These are phyloP conservation scores for Megaceryle torquata DNA, from an alignment of 2,113 vertebrate species.

Conservation along the genomic window DNA sequence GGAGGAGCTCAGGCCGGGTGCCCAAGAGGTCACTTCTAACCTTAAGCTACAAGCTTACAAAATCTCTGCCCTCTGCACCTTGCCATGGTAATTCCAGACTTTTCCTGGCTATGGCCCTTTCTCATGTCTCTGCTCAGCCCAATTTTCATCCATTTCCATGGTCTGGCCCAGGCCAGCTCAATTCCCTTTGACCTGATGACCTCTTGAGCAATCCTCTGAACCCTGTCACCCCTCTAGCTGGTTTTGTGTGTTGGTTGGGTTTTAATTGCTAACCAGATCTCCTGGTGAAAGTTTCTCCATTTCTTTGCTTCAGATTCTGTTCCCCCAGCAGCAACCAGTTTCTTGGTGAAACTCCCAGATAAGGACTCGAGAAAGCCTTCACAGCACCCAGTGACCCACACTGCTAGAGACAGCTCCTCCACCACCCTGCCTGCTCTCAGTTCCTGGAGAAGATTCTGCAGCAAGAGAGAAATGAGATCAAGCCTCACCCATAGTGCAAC, in stretches of 20 bases:
- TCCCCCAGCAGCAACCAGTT: neutral
- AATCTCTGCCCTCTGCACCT: neutral
- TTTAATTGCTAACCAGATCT: neutral
- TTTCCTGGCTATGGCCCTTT: neutral
- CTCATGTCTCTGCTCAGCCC: neutral
- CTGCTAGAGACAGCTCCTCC: neutral
- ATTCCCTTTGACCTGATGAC: neutral
- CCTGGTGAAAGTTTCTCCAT: neutral
- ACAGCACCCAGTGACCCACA: neutral
- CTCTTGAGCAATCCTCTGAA: neutral
- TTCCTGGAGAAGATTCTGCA: neutral
- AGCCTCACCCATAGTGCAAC: neutral
- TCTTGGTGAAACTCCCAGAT: neutral
- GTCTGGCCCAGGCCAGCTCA: neutral
- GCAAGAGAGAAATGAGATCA: neutral
- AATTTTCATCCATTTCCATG: neutral
- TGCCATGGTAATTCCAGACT: neutral
- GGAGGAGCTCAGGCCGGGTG: neutral
- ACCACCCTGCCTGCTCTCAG: neutral
- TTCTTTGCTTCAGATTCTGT: neutral
- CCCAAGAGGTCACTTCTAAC: neutral
- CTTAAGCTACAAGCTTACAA: neutral
- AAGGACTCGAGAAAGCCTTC: neutral
- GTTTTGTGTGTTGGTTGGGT: neutral
- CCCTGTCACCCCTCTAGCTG: neutral